phyloP scores from a whole-genome alignment of 2,888 invertebrate species.

The Chrysolina oricalcia region DNA sequence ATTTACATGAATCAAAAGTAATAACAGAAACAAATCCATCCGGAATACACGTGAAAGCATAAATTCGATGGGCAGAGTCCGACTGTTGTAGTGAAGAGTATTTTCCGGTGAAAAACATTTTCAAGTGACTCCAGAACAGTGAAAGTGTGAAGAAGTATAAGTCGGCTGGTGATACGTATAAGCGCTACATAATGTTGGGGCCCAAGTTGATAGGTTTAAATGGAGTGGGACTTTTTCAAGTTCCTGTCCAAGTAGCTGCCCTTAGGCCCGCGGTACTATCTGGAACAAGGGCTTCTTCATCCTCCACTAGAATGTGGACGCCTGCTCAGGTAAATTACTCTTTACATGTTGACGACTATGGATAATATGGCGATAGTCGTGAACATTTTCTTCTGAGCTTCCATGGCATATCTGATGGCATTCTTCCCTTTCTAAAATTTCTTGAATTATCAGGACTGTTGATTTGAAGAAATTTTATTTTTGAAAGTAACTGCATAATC shows the following conservation, averaged over 20 bases:
- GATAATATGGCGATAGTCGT: no score
- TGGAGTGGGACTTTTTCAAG: slow-evolving; percentile 61
- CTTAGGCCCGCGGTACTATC: slow-evolving; percentile 55
- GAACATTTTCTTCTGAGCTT: no score
- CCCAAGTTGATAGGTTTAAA: slow-evolving; percentile 36
- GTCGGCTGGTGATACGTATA: neutral
- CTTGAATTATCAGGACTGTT: no score
- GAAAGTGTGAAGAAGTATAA: neutral
- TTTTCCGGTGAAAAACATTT: slow-evolving; percentile 31
- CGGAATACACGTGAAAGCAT: slow-evolving; percentile 17
- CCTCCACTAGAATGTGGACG: neutral
- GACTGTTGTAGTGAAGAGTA: slow-evolving; percentile 21
- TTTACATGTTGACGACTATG: neutral
- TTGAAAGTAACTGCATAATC: no score
- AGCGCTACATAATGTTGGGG: slow-evolving; percentile 22
- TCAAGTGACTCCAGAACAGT: slow-evolving; percentile 26
- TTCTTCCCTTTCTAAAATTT: no score
- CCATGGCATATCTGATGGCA: no score
- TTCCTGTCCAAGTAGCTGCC: slow-evolving; percentile 65
- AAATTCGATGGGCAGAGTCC: slow-evolving; percentile 18
- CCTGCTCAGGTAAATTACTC: slow-evolving; percentile 54
- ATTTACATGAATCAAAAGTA: slow-evolving; percentile 42
- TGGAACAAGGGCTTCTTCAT: slow-evolving; percentile 58
- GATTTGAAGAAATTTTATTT: no score
- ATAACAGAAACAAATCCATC: slow-evolving; percentile 33